phyloP scores from a whole-genome alignment of 2,888 invertebrate species.

The Xiphydria camelus region DNA sequence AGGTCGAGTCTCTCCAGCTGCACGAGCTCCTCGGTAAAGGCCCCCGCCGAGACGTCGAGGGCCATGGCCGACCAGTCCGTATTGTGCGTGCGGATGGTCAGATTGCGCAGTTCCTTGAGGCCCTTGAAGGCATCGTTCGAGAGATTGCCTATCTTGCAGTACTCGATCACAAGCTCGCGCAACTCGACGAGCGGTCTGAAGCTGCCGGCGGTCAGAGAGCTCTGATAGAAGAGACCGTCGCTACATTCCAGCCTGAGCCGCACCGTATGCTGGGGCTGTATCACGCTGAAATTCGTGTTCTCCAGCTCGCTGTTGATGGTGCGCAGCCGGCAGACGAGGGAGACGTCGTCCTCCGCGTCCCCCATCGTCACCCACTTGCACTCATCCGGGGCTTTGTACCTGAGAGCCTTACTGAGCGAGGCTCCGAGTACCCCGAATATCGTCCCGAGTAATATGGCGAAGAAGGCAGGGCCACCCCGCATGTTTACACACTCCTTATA shows the following conservation, averaged over 20 bases:
- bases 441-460: conserved; percentile 65
- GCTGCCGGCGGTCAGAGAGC: conserved; percentile 75
- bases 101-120: conserved; percentile 74
- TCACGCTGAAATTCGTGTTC: conserved; percentile 81
- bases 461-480: conserved; percentile 63
- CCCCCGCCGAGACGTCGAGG: conserved; percentile 73
- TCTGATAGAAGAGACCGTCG: conserved; percentile 79
- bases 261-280: conserved; percentile 80
- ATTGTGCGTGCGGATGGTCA: conserved; percentile 82
- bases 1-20: conserved; percentile 75
- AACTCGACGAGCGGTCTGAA: conserved; percentile 76
- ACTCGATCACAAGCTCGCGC: conserved; percentile 77
- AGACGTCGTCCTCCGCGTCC: conserved; percentile 68
- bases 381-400: conserved; percentile 80
- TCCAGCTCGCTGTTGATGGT: conserved; percentile 82
- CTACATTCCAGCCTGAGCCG: conserved; percentile 77
- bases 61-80: conserved; percentile 83
- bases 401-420: conserved; percentile 65
- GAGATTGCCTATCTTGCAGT: conserved; percentile 80
- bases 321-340: conserved; percentile 72
- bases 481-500: conserved; percentile 37
- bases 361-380: conserved; percentile 78
- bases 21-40: conserved; percentile 74
- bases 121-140: conserved; percentile 83
- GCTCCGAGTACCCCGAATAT: conserved; percentile 66